phyloP scores from a whole-genome alignment of 2,797 vertebrate genomes.

The Melanogrammus aeglefinus region DNA sequence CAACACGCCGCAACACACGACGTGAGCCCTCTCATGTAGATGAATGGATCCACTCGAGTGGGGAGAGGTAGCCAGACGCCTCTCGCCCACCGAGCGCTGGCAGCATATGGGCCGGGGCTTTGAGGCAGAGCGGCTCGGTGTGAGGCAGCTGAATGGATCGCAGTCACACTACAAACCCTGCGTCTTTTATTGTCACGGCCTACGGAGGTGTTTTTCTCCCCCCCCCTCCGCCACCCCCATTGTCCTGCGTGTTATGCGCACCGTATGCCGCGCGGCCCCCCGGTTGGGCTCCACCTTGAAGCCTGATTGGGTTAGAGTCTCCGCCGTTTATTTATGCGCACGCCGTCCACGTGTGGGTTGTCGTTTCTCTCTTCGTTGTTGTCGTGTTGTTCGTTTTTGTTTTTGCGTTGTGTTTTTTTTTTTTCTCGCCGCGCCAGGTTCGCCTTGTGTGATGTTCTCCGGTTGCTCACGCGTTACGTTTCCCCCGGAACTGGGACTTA shows the following conservation, averaged over 20 bases:
- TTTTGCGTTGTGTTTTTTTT: conserved; percentile 21
- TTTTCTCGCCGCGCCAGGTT: conserved; percentile 31
- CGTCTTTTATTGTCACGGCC: background rate
- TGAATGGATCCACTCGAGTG: conserved; percentile 69
- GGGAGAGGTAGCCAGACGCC: conserved; percentile 58
- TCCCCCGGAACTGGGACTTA: conserved; percentile 55
- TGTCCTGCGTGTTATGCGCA: background rate
- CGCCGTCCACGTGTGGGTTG: conserved; percentile 8
- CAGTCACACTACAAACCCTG: conserved; percentile 24
- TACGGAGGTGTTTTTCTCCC: too few species aligned
- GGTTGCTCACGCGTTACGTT: conserved; percentile 50
- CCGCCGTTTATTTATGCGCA: background rate
- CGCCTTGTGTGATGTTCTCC: conserved; percentile 52
- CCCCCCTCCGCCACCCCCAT: too few species aligned
- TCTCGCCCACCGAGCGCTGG: conserved; percentile 58
- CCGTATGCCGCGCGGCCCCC: background rate
- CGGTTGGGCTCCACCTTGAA: background rate
- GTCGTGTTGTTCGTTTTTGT: conserved; percentile 39
- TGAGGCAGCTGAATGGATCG: conserved; percentile 57
- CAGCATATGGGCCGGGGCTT: conserved; percentile 55
- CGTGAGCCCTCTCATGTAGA: conserved; percentile 62
- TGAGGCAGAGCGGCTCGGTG: conserved; percentile 52
- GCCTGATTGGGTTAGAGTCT: background rate
- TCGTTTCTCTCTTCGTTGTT: conserved; percentile 42
- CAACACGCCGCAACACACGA: background rate